A percentile compares a stretch with the other conserved stretches of the same genome.
Evolutionary conservation across 2,113 vertebrate species (phyloP).

Genomic region (Axis porcinus): DNA sequence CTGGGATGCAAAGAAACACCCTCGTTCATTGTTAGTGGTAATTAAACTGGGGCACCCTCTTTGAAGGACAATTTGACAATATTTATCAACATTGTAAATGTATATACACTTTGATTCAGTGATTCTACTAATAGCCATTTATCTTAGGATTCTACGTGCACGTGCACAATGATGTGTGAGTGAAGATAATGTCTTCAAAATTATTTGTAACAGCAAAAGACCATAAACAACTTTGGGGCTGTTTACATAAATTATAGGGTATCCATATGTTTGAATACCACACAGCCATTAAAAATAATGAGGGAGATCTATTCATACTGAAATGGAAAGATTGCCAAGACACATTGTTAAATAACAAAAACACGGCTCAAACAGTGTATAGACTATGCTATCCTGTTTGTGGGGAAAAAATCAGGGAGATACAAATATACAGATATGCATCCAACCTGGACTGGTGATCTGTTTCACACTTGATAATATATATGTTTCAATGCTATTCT

Average conservation of each 20-base stretch:
- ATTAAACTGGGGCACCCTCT: not conserved
- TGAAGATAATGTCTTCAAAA: constrained; percentile 23
- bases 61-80: not conserved
- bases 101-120: not conserved
- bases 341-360: constrained; percentile 32
- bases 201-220: not conserved
- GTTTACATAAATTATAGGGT: constrained; percentile 28
- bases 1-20: not conserved
- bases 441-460: too few relatives aligned
- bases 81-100: not conserved
- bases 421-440: not conserved
- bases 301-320: not conserved
- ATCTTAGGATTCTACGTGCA: not conserved
- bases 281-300: constrained; percentile 34
- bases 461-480: too few relatives aligned
- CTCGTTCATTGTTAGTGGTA: not conserved
- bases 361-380: not conserved
- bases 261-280: constrained; percentile 16
- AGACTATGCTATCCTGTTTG: not conserved
- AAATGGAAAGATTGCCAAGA: not conserved
- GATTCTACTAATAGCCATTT: not conserved
- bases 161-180: not conserved
- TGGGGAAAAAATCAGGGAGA: not conserved
- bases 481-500: too few relatives aligned
- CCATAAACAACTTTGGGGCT: not conserved